phyloP scores from a whole-genome alignment of 1,140 invertebrate species.

The Rhyzopertha dominica region DNA sequence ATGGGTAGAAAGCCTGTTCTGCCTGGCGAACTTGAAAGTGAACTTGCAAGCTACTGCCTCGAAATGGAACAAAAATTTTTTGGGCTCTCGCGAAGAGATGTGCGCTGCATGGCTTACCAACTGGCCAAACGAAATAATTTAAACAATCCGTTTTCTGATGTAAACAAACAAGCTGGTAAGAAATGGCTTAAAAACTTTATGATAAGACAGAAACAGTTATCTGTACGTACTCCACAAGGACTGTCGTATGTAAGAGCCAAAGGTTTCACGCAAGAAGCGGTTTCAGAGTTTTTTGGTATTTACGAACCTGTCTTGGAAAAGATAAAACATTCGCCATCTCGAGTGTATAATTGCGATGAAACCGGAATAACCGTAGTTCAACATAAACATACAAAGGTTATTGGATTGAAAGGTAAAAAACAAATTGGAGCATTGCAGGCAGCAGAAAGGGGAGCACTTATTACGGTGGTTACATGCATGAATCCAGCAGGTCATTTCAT shows the following conservation, averaged over 20 bases:
- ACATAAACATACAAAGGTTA: slow-evolving; percentile 5
- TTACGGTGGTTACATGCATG: slow-evolving; percentile 26
- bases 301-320: slow-evolving; percentile 7
- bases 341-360: slow-evolving; percentile 6
- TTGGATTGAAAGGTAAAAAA: slow-evolving; percentile 12
- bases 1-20: too few relatives aligned
- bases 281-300: slow-evolving; percentile 7
- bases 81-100: slow-evolving; percentile 8
- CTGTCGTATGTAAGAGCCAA: slow-evolving; percentile 5
- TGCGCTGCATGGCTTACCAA: slow-evolving; percentile 9
- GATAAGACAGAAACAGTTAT: neutral
- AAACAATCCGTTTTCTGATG: too few relatives aligned
- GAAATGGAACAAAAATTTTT: slow-evolving; percentile 9
- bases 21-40: slow-evolving; percentile 6
- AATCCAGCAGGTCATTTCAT: slow-evolving; percentile 37
- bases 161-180: too few relatives aligned
- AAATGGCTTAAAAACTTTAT: slow-evolving; percentile 2
- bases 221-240: neutral
- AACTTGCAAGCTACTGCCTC: slow-evolving; percentile 14
- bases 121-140: slow-evolving; percentile 11
- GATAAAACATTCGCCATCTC: slow-evolving; percentile 1
- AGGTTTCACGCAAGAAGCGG: neutral
- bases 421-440: slow-evolving; percentile 4
- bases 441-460: slow-evolving; percentile 14
- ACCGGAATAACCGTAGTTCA: slow-evolving; percentile 10